Evolutionary conservation across 2,888 invertebrate genomes (phyloP), one percentile per base, ranked within the genome.

Genomic region (Eumacrocentrus americanus): DNA sequence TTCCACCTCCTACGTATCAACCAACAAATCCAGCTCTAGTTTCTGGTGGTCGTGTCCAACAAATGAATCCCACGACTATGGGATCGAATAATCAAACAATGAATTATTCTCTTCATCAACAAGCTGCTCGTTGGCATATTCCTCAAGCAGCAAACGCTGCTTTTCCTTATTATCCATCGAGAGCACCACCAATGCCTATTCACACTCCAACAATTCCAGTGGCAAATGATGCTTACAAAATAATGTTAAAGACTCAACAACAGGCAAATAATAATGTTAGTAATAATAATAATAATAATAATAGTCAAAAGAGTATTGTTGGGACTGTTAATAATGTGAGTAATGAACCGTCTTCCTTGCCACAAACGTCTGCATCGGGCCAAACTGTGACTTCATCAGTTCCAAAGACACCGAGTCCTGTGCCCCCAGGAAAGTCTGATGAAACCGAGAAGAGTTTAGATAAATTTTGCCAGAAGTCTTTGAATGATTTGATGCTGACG

Each of bases 401-500:
- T 82, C 91, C 92, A 67, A 92, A 92, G 85, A 92, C 92, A 64
- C 92, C 92, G 60, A 91, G 91, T 79, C 92, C 92, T 58, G 89
- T 75, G 12, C 74, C 74, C 1, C 67, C 72, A 25, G 76, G 77
- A 1, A 81, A 81, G 64, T 62, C 71, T 1, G 81, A 83, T 67
- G 88, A 88, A 70, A 86, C 87, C 34, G 87, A 88, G 62, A 85
- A 87, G 67, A 87, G 84, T 68, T 84, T 93, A 73, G 92, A 92
- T 81, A 90, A 90, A 77, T 90, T 91, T 78, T 91, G 92, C 80
- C 91, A 91, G 77, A 92, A 92, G 76, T 91, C 91, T 1, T 90
- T 92, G 63, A 91, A 91, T 77, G 92, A 92, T 83, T 83, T 93
- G 67, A 91, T 92, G 89, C 90, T 91, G 60, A 92, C 92, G 61